These are phyloP conservation scores for Nicator chloris DNA, from an alignment of 2,113 vertebrate genomes.

Conservation along the genomic window DNA sequence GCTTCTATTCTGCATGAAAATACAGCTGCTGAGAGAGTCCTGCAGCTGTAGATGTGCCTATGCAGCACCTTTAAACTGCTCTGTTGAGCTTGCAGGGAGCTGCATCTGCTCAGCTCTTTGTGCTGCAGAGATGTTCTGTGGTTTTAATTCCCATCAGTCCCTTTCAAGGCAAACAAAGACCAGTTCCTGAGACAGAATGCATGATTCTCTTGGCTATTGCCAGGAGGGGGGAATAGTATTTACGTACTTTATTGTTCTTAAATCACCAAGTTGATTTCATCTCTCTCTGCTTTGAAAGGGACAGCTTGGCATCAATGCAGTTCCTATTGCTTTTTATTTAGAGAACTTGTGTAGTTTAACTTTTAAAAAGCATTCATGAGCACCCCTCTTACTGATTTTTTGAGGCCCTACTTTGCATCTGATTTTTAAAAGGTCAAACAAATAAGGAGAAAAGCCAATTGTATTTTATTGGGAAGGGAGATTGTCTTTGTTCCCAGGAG, in stretches of 20 bases:
- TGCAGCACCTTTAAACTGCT: background rate
- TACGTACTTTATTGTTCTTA: background rate
- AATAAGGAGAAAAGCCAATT: background rate
- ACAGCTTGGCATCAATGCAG: background rate
- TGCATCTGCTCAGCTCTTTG: constrained; percentile 1
- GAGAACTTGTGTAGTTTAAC: background rate
- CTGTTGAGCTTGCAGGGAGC: background rate
- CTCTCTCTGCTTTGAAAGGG: background rate
- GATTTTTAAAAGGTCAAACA: background rate
- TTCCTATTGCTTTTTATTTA: background rate
- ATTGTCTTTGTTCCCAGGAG: background rate
- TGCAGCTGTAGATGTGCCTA: background rate
- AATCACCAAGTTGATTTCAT: background rate
- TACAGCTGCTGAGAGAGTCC: background rate
- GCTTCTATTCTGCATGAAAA: background rate
- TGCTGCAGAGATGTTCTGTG: background rate
- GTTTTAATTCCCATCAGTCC: background rate
- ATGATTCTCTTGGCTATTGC: background rate
- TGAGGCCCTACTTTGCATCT: background rate
- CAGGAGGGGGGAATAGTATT: background rate
- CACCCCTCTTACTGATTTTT: background rate
- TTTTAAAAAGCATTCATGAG: fast-evolving
- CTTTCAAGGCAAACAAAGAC: constrained; percentile 24
- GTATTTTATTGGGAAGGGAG: background rate
- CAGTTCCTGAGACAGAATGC: background rate